Evolutionary conservation across 1,140 invertebrate genomes (phyloP), one percentile per base, ranked within the genome.

Genomic region (Drosophila rufa): DNA sequence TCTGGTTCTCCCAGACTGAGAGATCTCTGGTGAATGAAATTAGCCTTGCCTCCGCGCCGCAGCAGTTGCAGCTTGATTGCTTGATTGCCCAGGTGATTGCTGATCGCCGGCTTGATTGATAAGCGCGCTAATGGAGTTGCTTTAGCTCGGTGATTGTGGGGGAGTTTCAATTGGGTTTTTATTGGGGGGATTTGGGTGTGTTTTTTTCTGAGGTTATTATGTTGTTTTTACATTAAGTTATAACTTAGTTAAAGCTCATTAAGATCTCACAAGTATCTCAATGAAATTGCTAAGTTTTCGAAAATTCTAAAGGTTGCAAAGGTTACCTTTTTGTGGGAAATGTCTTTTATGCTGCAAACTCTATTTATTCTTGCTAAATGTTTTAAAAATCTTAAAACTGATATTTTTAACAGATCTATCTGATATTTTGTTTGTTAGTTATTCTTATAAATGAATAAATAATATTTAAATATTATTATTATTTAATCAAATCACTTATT

Each of bases 71-170:
- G 53, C 45, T 51, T 74, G 70, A 73, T 73, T 73, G 70, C 67
- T 40, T 81, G 83, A 87, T 87, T 86, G 84, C 75, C 62, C 75
- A 71, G 79, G 53, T 74, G 70, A 74, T 74, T 68, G 66, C 45
- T 47, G 66, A 67, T 62, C 66, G 62, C 46, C 36, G 66, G 38
- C 48, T 74, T 74, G 70, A 74, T 74, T 73, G 70, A 74, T 74
- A 74, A 74, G 68, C 68, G 19, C 30, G 58, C 60, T 67, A 64
- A 64, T 64, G 64, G 55, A 73, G 53, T 60, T 74, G 42, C 19
- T 42, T 19, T 36, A n/a, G 36, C 22, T 14, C 53, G 4, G 7
- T 56, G 53, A 40, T 43, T 59, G 40, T 45, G 80, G 64, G 80
- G 75, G 80, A 53, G 74, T 46, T 38, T 25, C 36, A 40, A 56